Evolutionary conservation across 1,140 invertebrate species (phyloP), one percentile per base, ranked within the genome.

Genomic region (Pogonomyrmex californicus): DNA sequence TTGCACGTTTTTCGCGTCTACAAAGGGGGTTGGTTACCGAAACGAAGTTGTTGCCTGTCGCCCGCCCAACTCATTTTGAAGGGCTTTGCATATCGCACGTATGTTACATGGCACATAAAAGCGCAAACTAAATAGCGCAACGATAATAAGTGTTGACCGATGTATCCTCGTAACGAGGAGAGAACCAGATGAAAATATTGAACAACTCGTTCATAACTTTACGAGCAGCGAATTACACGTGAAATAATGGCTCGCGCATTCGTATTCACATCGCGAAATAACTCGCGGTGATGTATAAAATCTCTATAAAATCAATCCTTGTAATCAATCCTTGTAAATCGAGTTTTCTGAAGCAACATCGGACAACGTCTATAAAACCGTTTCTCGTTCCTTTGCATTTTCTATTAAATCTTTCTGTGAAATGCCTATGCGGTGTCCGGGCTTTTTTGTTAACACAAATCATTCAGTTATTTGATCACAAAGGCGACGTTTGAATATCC

Each of bases 1-100:
- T 82, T 49, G 51, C 66, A 41, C 79, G n/a, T 83, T 83, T 75
- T 75, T 83, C 68, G 54, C 33, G 1, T 75, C 30, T 83, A 83
- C 68, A 83, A 83, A 83, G 79, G 54, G 68, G 17, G 23, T 23
- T 62, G 60, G 41, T 73, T 73, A 30, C 41, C 66, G 79, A 83
- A 83, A 75, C 41, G 79, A 83, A 83, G 54, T 83, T 73, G 77
- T 41, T 56, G 51, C 12, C 17, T 60, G 66, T 82, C 54, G 14
- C 73, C 38, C 54, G 68, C 0, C 79, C 68, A 73, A 83, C 79
- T 75, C 79, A 75, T 75, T 83, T 44, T 47, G 54, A 62, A 23
- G 9, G 4, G 79, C 54, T 75, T 73, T 71, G 79, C 68, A 62
- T 30, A 83, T 83, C 17, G 65, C 30, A 30, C 30, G 54, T 30